These are phyloP conservation scores for Cephalopterus ornatus DNA, from an alignment of 2,113 vertebrate species.

Conservation along the genomic window DNA sequence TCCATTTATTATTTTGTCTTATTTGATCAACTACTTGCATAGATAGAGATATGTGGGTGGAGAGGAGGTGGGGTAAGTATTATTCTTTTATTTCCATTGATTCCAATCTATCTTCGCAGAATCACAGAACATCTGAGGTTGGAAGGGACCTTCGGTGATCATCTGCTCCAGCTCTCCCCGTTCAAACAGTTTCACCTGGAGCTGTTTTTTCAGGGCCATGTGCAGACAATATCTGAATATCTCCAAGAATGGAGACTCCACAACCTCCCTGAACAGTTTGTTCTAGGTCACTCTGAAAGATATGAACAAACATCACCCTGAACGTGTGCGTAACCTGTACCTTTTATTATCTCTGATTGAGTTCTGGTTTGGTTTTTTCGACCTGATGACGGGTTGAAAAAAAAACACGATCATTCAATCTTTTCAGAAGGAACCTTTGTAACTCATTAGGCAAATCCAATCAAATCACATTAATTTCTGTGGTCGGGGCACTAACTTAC, in stretches of 20 bases:
- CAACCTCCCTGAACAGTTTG: neutral
- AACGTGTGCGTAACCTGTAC: neutral
- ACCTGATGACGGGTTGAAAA: neutral
- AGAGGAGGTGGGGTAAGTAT: fast-evolving
- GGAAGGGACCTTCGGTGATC: neutral
- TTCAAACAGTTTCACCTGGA: neutral
- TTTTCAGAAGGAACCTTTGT: neutral
- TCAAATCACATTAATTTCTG: neutral
- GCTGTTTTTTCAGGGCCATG: fast-evolving
- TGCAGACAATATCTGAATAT: fast-evolving
- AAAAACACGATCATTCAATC: neutral
- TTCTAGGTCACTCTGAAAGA: neutral
- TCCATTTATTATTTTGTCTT: neutral
- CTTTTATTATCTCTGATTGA: neutral
- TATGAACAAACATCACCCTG: neutral
- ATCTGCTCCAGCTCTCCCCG: neutral
- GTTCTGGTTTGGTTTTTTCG: neutral
- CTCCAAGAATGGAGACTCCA: neutral
- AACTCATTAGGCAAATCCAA: neutral
- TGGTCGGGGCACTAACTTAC: fast-evolving
- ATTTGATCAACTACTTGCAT: neutral
- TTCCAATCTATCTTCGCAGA: neutral
- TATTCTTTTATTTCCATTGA: neutral
- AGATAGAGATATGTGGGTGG: neutral
- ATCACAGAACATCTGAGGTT: neutral